Conservation (phyloP, 2,113 vertebrate species). For the Mirounga angustirostris region DNA sequence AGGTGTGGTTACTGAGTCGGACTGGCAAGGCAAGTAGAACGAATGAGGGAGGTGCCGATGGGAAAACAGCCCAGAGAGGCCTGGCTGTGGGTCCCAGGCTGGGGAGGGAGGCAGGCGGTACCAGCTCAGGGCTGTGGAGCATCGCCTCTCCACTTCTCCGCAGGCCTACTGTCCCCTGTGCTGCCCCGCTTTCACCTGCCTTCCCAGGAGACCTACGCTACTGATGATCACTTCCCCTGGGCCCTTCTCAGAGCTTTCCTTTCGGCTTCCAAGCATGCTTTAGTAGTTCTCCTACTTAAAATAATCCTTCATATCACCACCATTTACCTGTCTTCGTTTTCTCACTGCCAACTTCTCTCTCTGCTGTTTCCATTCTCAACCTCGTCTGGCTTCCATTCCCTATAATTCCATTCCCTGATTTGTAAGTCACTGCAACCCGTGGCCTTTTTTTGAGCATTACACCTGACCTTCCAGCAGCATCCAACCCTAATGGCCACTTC, state of each 20-base stretch:
- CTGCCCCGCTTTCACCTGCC: neutral
- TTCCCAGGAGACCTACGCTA: constrained; percentile 20
- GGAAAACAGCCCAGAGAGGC: neutral
- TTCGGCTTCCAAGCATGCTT: constrained; percentile 23
- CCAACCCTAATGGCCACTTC: neutral
- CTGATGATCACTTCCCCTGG: neutral
- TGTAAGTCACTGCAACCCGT: neutral
- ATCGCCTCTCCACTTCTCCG: neutral
- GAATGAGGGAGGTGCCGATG: constrained; percentile 13
- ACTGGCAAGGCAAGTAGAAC: constrained; percentile 1
- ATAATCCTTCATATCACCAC: neutral
- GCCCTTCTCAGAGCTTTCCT: neutral
- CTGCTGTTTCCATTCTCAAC: neutral
- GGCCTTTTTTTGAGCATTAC: neutral
- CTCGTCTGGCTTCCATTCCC: neutral
- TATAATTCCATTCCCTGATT: neutral
- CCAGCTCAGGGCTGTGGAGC: neutral
- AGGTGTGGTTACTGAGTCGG: neutral
- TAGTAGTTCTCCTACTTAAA: constrained; percentile 20
- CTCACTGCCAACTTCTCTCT: neutral
- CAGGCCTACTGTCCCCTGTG: neutral
- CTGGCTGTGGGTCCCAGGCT: neutral
- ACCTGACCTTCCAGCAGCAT: neutral
- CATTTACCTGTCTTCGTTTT: neutral
- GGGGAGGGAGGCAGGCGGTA: neutral